Evolutionary conservation across 92 coral and sea anemone species (phyloP).

Genomic region (Porites divaricata): DNA sequence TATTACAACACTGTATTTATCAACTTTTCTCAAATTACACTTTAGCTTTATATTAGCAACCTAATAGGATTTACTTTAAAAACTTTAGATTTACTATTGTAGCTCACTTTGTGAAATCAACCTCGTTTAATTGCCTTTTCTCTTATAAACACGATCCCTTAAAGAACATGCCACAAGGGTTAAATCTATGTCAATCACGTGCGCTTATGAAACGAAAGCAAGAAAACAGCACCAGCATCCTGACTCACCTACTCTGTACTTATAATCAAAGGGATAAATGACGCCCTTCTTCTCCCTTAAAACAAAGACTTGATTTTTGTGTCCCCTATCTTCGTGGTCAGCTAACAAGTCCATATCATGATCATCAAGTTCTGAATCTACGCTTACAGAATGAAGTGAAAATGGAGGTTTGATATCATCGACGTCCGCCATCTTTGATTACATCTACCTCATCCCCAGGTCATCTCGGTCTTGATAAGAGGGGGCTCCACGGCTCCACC

Average conservation of each 20-base stretch:
- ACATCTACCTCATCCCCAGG: too few relatives aligned
- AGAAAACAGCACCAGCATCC: not conserved
- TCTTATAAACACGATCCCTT: too few relatives aligned
- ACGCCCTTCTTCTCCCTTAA: conserved; percentile 52
- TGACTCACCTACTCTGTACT: conserved; percentile 88
- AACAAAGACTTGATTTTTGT: conserved; percentile 27
- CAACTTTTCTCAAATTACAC: too few relatives aligned
- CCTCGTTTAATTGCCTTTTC: too few relatives aligned
- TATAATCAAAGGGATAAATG: conserved; percentile 86
- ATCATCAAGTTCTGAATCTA: conserved; percentile 7
- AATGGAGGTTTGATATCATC: conserved; percentile 33
- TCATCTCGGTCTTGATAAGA: too few relatives aligned
- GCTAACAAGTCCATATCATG: not conserved
- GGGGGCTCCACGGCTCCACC: too few relatives aligned
- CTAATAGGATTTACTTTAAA: too few relatives aligned
- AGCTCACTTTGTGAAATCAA: too few relatives aligned
- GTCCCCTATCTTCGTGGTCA: conserved; percentile 6
- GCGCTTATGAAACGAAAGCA: not conserved
- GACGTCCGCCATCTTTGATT: conserved; percentile 35
- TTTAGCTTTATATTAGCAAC: too few relatives aligned
- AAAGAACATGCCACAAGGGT: not conserved
- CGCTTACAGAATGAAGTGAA: conserved; percentile 38
- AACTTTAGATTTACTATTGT: too few relatives aligned
- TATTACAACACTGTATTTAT: too few relatives aligned
- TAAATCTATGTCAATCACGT: too few relatives aligned